Evolutionary conservation across 2,113 vertebrate genomes (phyloP).

Genomic region (Caranx melampygus): DNA sequence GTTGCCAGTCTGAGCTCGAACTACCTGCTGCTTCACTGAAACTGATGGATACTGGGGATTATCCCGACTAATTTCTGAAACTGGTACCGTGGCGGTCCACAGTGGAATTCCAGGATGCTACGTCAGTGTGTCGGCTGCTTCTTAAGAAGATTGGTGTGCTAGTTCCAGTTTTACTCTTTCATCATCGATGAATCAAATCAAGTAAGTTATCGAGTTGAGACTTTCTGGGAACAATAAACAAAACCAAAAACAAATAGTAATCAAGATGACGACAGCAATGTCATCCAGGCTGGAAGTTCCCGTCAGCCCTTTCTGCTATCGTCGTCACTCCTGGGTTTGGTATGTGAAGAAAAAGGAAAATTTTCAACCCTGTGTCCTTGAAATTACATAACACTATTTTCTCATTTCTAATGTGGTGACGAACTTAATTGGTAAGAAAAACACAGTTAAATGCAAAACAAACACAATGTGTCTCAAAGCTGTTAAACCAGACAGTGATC

Average conservation of each 20-base stretch:
- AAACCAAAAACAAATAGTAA: slow-evolving; percentile 20
- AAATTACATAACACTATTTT: neutral
- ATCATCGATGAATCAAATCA: slow-evolving; percentile 57
- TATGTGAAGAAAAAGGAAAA: slow-evolving; percentile 35
- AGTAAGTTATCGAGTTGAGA: slow-evolving; percentile 56
- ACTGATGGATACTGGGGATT: neutral
- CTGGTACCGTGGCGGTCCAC: neutral
- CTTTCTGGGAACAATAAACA: slow-evolving; percentile 33
- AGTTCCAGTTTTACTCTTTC: slow-evolving; percentile 9
- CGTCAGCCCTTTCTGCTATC: slow-evolving; percentile 50
- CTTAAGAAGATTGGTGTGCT: slow-evolving; percentile 20
- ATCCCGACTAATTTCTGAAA: slow-evolving; percentile 15
- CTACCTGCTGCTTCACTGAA: slow-evolving; percentile 17
- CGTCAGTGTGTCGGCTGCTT: neutral
- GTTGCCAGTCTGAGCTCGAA: neutral
- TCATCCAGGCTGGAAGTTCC: slow-evolving; percentile 51
- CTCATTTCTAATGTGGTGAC: no score
- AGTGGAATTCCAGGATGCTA: slow-evolving; percentile 19
- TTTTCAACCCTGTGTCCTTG: neutral
- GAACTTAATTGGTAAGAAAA: no score
- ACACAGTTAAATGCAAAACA: no score
- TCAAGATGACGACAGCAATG: slow-evolving; percentile 19
- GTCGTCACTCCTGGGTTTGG: slow-evolving; percentile 66
- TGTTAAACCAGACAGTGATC: no score
- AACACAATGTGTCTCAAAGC: no score